Evolutionary conservation across 2,113 vertebrate species (phyloP).

Genomic region (Equus quagga): DNA sequence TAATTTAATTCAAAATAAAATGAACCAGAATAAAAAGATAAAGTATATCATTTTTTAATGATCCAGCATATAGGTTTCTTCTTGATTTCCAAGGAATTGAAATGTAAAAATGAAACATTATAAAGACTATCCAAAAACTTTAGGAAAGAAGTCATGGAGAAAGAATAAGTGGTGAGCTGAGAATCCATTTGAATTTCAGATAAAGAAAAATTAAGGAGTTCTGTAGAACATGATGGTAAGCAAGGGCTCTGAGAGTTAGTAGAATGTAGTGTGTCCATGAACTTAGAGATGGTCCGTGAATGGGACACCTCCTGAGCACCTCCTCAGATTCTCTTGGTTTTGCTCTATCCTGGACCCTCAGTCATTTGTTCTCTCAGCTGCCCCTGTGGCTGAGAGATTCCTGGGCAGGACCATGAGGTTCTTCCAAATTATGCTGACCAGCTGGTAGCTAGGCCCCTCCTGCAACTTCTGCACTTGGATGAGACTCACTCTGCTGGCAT

Average conservation of each 20-base stretch:
- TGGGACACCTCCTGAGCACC: fast-evolving
- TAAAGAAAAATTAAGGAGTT: neutral
- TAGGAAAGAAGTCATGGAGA: neutral
- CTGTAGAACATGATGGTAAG: fast-evolving
- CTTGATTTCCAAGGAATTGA: neutral
- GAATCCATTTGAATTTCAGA: neutral
- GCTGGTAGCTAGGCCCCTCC: neutral
- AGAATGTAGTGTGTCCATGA: neutral
- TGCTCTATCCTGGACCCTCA: neutral
- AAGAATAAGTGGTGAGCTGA: neutral
- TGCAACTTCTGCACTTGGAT: neutral
- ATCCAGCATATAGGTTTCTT: neutral
- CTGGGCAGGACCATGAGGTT: fast-evolving
- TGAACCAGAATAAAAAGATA: neutral
- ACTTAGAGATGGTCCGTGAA: fast-evolving
- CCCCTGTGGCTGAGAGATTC: neutral
- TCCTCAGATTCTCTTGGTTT: neutral
- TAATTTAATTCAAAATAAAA: neutral
- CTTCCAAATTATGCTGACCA: neutral
- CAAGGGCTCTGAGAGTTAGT: neutral
- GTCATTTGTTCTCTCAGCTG: neutral
- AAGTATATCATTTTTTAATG: neutral
- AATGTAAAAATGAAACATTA: neutral
- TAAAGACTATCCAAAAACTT: neutral
- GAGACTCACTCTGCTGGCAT: fast-evolving